A percentile compares a stretch with the other conserved stretches of the same genome.
phyloP scores from a whole-genome alignment of 2,797 vertebrate genomes.

The Schizothorax lantsangensis region DNA sequence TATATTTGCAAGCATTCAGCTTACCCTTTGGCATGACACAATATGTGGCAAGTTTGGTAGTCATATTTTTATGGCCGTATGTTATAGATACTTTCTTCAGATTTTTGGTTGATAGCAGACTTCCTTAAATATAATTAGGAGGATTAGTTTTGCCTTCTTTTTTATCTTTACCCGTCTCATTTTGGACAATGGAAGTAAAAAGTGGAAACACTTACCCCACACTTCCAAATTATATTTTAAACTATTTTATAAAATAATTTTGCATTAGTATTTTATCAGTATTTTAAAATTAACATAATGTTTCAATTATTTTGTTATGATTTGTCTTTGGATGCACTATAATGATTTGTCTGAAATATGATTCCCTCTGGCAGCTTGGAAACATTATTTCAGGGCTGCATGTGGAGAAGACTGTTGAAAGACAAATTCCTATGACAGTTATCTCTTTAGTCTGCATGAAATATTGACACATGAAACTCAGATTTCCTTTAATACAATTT shows the following conservation, averaged over 20 bases:
- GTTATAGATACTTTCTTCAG: neutral
- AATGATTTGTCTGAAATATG: neutral
- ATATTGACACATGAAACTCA: slow-evolving; percentile 57
- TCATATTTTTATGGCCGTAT: neutral
- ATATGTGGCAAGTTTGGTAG: neutral
- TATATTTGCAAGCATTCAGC: neutral
- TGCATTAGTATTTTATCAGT: neutral
- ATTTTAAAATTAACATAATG: neutral
- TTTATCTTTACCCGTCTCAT: neutral
- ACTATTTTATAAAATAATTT: neutral
- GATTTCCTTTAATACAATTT: slow-evolving; percentile 39
- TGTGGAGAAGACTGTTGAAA: slow-evolving; percentile 52
- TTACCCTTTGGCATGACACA: neutral
- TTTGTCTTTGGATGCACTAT: neutral
- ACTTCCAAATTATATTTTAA: neutral
- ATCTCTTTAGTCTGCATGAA: slow-evolving; percentile 57
- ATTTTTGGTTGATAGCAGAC: neutral
- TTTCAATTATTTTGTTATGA: neutral
- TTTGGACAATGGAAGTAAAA: neutral
- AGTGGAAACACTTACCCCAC: neutral
- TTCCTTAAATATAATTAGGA: neutral
- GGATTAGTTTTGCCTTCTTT: neutral
- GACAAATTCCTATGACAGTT: slow-evolving; percentile 56
- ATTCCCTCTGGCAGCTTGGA: neutral
- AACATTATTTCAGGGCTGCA: slow-evolving; percentile 26